Conservation (phyloP, 2,888 invertebrate genomes). For the Agriopis aurantiaria region DNA sequence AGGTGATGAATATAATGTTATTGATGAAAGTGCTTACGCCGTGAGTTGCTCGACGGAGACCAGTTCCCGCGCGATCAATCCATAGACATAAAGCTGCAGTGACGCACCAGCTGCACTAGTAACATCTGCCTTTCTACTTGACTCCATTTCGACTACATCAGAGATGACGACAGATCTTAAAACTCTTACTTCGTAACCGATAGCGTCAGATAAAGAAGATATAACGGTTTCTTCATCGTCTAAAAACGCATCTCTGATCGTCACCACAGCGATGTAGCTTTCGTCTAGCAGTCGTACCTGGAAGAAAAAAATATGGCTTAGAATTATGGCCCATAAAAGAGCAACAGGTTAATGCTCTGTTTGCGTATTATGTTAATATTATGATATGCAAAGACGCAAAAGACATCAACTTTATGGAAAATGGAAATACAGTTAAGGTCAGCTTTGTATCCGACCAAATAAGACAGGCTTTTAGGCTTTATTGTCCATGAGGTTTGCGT, state of each 20-base stretch:
- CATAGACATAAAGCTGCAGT: conserved; percentile 73
- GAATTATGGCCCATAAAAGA: conserved; percentile 30
- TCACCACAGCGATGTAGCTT: conserved; percentile 75
- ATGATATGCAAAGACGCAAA: conserved; percentile 26
- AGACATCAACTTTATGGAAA: conserved; percentile 23
- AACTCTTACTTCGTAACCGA: conserved; percentile 75
- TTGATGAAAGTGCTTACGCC: conserved; percentile 57
- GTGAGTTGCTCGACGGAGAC: conserved; percentile 65
- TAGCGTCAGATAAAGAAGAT: conserved; percentile 59
- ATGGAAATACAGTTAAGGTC: conserved; percentile 33
- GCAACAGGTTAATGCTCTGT: conserved; percentile 48
- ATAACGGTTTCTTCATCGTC: conserved; percentile 71
- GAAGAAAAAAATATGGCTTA: conserved; percentile 51
- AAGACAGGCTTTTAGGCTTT: conserved; percentile 24
- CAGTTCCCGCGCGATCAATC: conserved; percentile 66
- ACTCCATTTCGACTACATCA: conserved; percentile 46
- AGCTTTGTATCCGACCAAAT: conserved; percentile 26
- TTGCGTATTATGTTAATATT: conserved; percentile 34
- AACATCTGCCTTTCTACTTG: conserved; percentile 54
- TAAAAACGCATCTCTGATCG: conserved; percentile 70
- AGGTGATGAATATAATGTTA: conserved; percentile 19
- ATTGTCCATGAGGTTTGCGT: conserved; percentile 31
- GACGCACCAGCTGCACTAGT: conserved; percentile 55
- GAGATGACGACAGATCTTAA: conserved; percentile 74
- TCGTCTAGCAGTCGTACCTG: conserved; percentile 78